Percentiles rank a stretch among this genome's conserved stretches.
These are phyloP conservation scores for Phrynosoma platyrhinos DNA, from an alignment of 2,113 vertebrate genomes.

Conservation along the genomic window DNA sequence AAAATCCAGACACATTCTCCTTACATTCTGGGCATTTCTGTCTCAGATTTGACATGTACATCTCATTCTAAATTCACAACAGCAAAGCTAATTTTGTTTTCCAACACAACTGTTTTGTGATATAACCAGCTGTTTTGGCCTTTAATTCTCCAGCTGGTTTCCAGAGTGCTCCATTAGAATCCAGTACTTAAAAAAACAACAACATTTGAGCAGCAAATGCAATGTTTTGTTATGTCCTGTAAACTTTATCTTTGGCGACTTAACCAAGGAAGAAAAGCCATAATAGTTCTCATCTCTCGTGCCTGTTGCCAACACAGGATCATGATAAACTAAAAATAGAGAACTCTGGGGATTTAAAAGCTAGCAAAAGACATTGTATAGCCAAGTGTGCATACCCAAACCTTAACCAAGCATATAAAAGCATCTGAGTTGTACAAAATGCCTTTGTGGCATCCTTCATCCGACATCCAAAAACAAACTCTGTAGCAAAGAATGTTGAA, in stretches of 20 bases:
- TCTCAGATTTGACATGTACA: neutral
- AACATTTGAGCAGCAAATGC: constrained; percentile 47
- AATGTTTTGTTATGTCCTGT: constrained; percentile 65
- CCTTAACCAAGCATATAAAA: constrained; percentile 59
- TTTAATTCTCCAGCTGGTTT: neutral
- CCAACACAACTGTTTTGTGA: neutral
- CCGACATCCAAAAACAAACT: constrained; percentile 14
- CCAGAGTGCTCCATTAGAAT: constrained; percentile 6
- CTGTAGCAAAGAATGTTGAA: constrained; percentile 7
- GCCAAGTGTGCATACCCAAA: constrained; percentile 41
- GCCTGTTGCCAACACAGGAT: constrained; percentile 69
- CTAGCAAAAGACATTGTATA: neutral
- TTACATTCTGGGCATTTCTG: neutral
- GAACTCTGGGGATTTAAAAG: constrained; percentile 46
- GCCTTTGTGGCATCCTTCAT: constrained; percentile 42
- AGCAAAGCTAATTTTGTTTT: neutral
- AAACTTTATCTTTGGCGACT: constrained; percentile 71
- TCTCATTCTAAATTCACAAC: neutral
- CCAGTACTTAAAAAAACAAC: constrained; percentile 32
- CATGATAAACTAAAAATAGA: constrained; percentile 62
- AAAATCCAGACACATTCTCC: neutral
- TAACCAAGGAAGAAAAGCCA: constrained; percentile 66
- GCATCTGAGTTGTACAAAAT: constrained; percentile 22
- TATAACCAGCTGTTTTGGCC: neutral
- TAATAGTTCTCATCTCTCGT: constrained; percentile 71